Evolutionary conservation across 2,797 vertebrate species (phyloP).

Genomic region (Pantherophis vulpinus): DNA sequence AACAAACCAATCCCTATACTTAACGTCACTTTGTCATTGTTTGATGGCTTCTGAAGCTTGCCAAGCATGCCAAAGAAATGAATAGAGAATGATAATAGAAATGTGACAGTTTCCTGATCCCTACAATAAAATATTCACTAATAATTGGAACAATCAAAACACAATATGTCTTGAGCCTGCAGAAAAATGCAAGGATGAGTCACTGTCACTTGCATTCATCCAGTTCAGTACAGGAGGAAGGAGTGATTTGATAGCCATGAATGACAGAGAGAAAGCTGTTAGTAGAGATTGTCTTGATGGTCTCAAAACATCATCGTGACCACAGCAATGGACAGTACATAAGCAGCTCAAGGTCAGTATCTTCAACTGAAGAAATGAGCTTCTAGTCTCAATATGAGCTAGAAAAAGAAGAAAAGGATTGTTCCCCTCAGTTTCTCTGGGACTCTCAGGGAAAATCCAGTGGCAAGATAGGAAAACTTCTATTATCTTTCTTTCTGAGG

Average conservation of each 20-base stretch:
- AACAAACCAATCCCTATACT: constrained; percentile 53
- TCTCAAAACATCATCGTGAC: neutral
- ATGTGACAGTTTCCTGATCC: constrained; percentile 32
- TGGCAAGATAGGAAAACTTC: neutral
- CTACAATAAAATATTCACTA: neutral
- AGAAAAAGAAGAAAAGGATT: neutral
- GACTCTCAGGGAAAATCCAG: neutral
- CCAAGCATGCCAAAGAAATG: constrained; percentile 34
- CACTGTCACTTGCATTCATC: neutral
- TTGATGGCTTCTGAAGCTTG: constrained; percentile 25
- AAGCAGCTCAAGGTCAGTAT: neutral
- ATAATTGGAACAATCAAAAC: neutral
- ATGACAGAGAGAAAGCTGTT: neutral
- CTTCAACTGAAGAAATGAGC: neutral
- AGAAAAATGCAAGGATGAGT: neutral
- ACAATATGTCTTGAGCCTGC: neutral
- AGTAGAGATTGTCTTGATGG: neutral
- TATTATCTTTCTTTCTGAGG: neutral
- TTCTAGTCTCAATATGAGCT: neutral
- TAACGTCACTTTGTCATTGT: constrained; percentile 38
- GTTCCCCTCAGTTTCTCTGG: neutral
- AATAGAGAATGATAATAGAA: constrained; percentile 5
- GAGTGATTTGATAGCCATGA: neutral
- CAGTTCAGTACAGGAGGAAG: neutral
- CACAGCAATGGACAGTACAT: neutral